A percentile compares a stretch with the other conserved stretches of the same genome.
Evolutionary conservation across 2,113 vertebrate genomes (phyloP).

Genomic region (Ploceus nigricollis): DNA sequence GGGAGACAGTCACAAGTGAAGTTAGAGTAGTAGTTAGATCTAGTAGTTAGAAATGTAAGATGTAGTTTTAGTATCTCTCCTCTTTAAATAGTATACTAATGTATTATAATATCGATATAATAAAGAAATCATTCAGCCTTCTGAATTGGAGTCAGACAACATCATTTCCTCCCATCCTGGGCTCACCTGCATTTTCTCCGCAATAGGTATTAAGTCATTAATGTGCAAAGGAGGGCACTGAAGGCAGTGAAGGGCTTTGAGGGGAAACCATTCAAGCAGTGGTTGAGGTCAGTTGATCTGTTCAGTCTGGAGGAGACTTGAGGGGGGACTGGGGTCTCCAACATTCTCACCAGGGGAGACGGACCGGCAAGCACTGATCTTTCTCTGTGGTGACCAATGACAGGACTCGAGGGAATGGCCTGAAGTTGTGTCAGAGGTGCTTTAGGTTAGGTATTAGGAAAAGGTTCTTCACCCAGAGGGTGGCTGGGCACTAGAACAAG

Average conservation of each 20-base stretch:
- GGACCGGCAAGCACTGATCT: fast-evolving
- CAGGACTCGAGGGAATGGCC: background rate
- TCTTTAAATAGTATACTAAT: too few relatives aligned
- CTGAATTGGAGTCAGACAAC: too few relatives aligned
- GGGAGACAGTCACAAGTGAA: too few relatives aligned
- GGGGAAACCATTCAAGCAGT: background rate
- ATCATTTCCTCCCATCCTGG: too few relatives aligned
- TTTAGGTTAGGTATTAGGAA: background rate
- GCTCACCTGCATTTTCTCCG: too few relatives aligned
- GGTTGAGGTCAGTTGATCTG: background rate
- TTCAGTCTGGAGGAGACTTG: background rate
- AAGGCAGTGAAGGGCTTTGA: background rate
- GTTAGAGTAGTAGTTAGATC: too few relatives aligned
- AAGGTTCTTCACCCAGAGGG: background rate
- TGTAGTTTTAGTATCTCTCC: too few relatives aligned
- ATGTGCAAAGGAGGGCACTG: background rate
- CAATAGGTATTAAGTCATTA: background rate
- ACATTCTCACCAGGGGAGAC: too few relatives aligned
- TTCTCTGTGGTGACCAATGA: background rate
- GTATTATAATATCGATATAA: too few relatives aligned
- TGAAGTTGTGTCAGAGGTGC: background rate
- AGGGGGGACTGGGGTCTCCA: background rate
- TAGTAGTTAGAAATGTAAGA: too few relatives aligned
- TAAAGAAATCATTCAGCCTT: too few relatives aligned
- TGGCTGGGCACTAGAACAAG: fast-evolving